Percentiles rank a stretch among this genome's conserved stretches.
Conservation (phyloP, 2,797 vertebrate species). For the Scomberomorus guttatus region DNA sequence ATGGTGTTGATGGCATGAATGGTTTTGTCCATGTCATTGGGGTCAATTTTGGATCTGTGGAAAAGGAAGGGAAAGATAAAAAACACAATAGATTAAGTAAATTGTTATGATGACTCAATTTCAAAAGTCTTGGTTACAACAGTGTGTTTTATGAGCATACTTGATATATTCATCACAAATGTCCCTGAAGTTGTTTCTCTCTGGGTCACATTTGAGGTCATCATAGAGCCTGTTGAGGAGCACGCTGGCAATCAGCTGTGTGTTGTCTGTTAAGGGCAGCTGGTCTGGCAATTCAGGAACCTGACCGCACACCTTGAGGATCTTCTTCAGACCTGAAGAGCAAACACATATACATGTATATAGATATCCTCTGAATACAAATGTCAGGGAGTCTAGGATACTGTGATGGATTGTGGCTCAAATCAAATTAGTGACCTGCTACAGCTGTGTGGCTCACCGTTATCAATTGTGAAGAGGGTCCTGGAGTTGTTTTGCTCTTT, state of each 20-base stretch:
- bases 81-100: neutral
- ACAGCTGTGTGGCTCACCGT: conserved; percentile 84
- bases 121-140: neutral
- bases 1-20: conserved; percentile 94
- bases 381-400: neutral
- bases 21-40: conserved; percentile 97
- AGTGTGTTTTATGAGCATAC: conserved; percentile 81
- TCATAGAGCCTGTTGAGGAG: conserved; percentile 95
- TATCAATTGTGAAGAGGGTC: conserved; percentile 91
- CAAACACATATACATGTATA: conserved; percentile 23
- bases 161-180: conserved; percentile 94
- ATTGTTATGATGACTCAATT: neutral
- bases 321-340: conserved; percentile 93
- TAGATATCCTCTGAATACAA: neutral
- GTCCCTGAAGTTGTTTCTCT: conserved; percentile 92
- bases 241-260: conserved; percentile 94
- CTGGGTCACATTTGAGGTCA: conserved; percentile 93
- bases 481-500: conserved; percentile 88
- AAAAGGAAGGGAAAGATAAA: conserved; percentile 3
- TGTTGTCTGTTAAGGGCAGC: conserved; percentile 94
- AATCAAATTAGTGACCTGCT: neutral
- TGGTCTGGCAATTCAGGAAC: conserved; percentile 93
- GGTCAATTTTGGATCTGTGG: conserved; percentile 93
- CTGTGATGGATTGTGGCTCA: neutral
- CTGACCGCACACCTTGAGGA: conserved; percentile 96